These are phyloP conservation scores for Heterodera filipjevi DNA, from an alignment of 2,888 invertebrate species.

Conservation along the genomic window DNA sequence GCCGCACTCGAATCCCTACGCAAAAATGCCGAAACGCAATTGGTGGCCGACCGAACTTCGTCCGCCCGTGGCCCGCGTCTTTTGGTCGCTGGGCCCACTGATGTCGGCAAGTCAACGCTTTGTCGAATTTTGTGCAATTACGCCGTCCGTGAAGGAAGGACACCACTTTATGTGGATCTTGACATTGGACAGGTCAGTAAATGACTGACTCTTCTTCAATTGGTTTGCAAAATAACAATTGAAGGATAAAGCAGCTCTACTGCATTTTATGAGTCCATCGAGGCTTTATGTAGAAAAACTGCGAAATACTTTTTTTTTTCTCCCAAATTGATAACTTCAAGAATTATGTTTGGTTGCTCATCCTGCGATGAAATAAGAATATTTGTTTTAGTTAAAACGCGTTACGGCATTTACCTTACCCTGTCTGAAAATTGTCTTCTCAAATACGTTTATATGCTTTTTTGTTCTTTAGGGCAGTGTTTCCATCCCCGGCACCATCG, in stretches of 20 bases:
- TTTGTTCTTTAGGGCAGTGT: slow-evolving; percentile 50
- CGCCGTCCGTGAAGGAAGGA: slow-evolving; percentile 79
- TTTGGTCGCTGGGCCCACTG: slow-evolving; percentile 75
- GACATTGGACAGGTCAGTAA: slow-evolving; percentile 82
- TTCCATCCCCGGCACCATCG: slow-evolving; percentile 60
- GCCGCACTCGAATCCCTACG: slow-evolving; percentile 89
- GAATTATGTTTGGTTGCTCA: too few relatives aligned
- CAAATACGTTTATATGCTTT: too few relatives aligned
- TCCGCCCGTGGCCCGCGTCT: slow-evolving; percentile 49
- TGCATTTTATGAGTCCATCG: too few relatives aligned
- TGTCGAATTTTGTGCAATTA: slow-evolving; percentile 87
- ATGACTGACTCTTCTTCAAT: slow-evolving; percentile 14
- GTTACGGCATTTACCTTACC: too few relatives aligned
- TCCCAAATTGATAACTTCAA: too few relatives aligned
- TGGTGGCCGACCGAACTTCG: slow-evolving; percentile 23
- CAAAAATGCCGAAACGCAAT: slow-evolving; percentile 72
- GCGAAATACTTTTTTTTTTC: background rate
- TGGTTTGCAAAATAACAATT: too few relatives aligned
- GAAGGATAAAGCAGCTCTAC: too few relatives aligned
- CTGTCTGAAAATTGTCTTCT: too few relatives aligned
- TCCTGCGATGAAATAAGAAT: too few relatives aligned
- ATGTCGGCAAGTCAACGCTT: slow-evolving; percentile 94
- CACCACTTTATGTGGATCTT: slow-evolving; percentile 87
- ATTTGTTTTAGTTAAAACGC: too few relatives aligned
- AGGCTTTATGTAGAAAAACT: too few relatives aligned